A percentile compares a stretch with the other conserved stretches of the same genome.
Evolutionary conservation across 2,797 vertebrate genomes (phyloP).

Genomic region (Microtus obscurus): DNA sequence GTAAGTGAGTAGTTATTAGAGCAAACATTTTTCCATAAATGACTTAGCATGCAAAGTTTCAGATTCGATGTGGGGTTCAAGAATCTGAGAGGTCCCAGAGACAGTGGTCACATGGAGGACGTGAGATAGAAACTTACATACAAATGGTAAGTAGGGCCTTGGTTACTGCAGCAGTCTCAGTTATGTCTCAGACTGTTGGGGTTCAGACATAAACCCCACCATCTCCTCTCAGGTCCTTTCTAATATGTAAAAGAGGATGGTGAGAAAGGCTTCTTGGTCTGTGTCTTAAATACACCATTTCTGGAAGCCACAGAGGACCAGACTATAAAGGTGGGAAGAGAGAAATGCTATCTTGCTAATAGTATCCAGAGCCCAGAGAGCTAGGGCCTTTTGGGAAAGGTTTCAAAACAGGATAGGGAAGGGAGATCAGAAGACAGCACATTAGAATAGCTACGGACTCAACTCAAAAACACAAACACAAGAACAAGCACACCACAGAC

Average conservation of each 20-base stretch:
- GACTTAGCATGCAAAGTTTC: not conserved
- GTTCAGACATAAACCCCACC: not conserved
- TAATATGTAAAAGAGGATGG: not conserved
- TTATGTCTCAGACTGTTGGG: not conserved
- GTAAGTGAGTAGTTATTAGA: not conserved
- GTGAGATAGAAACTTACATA: not conserved
- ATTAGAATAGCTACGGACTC: not conserved
- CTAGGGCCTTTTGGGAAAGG: not conserved
- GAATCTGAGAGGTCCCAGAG: not conserved
- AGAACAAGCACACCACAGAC: not conserved
- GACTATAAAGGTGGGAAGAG: conserved; percentile 19
- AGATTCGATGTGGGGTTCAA: not conserved
- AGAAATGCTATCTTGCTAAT: conserved; percentile 3
- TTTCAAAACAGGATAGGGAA: not conserved
- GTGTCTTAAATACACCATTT: conserved; percentile 2
- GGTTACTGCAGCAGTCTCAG: not conserved
- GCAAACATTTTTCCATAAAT: not conserved
- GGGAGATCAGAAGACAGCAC: not conserved
- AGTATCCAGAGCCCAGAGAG: not conserved
- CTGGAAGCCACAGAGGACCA: not conserved
- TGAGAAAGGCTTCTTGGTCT: not conserved
- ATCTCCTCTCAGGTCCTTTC: not conserved
- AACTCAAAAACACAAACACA: not conserved
- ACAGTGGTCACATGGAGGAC: not conserved
- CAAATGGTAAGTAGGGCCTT: not conserved